These are phyloP conservation scores for Galaxias olidus DNA, from an alignment of 2,797 vertebrate species.

Conservation along the genomic window DNA sequence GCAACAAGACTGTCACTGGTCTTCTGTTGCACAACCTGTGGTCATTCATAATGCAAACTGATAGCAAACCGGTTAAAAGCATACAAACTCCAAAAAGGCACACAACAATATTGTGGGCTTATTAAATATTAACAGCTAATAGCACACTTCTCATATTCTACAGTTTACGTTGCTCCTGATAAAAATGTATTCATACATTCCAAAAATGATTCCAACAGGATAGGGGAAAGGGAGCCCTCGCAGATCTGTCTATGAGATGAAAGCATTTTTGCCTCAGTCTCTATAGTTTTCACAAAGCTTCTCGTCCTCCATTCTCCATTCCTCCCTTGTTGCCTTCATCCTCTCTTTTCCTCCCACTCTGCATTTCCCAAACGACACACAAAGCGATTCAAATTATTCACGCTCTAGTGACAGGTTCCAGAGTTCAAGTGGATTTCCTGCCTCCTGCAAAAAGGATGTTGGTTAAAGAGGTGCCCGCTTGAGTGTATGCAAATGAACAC, in stretches of 20 bases:
- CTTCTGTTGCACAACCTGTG: constrained; percentile 16
- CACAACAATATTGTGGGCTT: constrained; percentile 24
- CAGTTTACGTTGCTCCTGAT: constrained; percentile 12
- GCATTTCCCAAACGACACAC: constrained; percentile 3
- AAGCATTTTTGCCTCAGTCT: not conserved
- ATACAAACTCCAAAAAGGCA: constrained; percentile 22
- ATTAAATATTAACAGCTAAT: constrained; percentile 42
- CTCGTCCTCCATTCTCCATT: not conserved
- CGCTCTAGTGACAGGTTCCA: constrained; percentile 14
- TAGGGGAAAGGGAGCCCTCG: constrained; percentile 4
- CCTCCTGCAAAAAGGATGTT: not conserved
- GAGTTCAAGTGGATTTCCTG: constrained; percentile 13
- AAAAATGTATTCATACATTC: constrained; percentile 13
- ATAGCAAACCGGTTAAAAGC: constrained; percentile 24
- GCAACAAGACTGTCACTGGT: constrained; percentile 6
- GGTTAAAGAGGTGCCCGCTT: not conserved
- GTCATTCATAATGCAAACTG: constrained; percentile 44
- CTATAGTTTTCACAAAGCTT: not conserved
- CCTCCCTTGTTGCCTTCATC: not conserved
- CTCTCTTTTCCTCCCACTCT: not conserved
- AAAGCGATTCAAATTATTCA: constrained; percentile 1
- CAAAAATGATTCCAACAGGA: constrained; percentile 17
- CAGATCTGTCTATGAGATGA: not conserved
- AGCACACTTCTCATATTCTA: not conserved
- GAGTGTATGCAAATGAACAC: not conserved